phyloP scores from a whole-genome alignment of 1,140 invertebrate genomes.

The Brachionus calyciflorus region DNA sequence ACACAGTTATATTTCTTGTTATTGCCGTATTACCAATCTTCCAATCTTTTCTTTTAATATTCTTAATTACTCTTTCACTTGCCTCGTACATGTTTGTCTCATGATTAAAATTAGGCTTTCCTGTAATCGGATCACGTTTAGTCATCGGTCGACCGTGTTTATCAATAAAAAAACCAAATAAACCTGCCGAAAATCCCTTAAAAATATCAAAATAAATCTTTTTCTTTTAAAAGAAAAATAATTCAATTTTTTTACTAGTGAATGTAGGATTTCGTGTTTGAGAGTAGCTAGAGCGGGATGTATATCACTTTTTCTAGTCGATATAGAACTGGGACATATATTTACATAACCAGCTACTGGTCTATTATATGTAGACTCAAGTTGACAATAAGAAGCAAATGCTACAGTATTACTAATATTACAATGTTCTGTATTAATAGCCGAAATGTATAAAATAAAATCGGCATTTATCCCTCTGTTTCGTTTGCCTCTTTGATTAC shows the following conservation, averaged over 20 bases:
- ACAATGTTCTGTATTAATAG: slow-evolving; percentile 84
- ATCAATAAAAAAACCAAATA: slow-evolving; percentile 90
- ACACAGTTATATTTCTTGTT: slow-evolving; percentile 74
- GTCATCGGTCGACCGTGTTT: slow-evolving; percentile 79
- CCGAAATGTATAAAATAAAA: slow-evolving; percentile 95
- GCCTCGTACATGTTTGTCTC: slow-evolving; percentile 71
- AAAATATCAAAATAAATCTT: slow-evolving; percentile 39
- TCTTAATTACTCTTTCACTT: slow-evolving; percentile 82
- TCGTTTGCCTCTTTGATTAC: slow-evolving; percentile 52
- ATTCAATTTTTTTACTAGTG: slow-evolving; percentile 64
- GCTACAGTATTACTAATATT: slow-evolving; percentile 77
- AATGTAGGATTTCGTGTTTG: slow-evolving; percentile 97
- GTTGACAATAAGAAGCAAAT: slow-evolving; percentile 97
- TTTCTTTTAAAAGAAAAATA: slow-evolving; percentile 10
- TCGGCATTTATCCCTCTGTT: slow-evolving; percentile 70
- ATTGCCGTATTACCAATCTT: slow-evolving; percentile 74
- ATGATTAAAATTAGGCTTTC: slow-evolving; percentile 81
- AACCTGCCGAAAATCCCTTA: slow-evolving; percentile 82
- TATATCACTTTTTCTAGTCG: slow-evolving; percentile 83
- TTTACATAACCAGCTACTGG: slow-evolving; percentile 98
- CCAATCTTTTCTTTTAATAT: slow-evolving; percentile 76
- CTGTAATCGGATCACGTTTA: slow-evolving; percentile 67
- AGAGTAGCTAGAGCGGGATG: slow-evolving; percentile 90
- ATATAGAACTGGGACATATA: slow-evolving; percentile 90
- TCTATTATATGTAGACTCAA: slow-evolving; percentile 83